These are phyloP conservation scores for Cydia pomonella DNA, from an alignment of 1,140 invertebrate genomes.

Conservation along the genomic window DNA sequence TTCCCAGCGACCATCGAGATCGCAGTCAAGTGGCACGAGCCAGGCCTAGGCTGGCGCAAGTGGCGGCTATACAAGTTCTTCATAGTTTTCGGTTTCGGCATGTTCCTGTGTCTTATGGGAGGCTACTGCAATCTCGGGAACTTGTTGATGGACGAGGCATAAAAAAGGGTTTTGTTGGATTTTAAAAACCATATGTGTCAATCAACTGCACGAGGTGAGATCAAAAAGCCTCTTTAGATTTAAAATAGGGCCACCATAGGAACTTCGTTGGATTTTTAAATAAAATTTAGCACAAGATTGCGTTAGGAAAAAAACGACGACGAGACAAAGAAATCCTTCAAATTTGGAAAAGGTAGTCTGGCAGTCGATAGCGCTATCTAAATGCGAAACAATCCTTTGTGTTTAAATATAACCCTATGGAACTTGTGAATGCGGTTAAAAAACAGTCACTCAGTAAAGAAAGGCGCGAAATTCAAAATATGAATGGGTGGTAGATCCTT, in stretches of 20 bases:
- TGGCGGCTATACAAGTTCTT: conserved; percentile 86
- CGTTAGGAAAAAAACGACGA: too few species aligned
- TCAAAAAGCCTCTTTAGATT: background rate
- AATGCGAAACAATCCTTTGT: too few species aligned
- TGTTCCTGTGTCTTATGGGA: conserved; percentile 88
- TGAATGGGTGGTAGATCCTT: too few species aligned
- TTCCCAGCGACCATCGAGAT: conserved; percentile 93
- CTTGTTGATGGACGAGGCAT: background rate
- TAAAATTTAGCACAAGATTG: too few species aligned
- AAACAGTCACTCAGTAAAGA: too few species aligned
- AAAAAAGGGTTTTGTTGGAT: background rate
- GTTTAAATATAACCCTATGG: too few species aligned
- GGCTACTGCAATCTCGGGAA: conserved; percentile 85
- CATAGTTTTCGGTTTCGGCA: conserved; percentile 84
- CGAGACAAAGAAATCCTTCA: too few species aligned
- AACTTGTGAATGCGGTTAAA: too few species aligned
- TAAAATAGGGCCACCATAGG: background rate
- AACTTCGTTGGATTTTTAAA: too few species aligned
- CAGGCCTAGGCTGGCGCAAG: conserved; percentile 80
- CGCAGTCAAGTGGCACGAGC: conserved; percentile 84
- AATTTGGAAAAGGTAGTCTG: too few species aligned
- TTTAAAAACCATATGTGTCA: background rate
- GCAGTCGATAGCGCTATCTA: too few species aligned
- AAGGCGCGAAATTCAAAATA: too few species aligned
- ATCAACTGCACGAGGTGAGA: background rate